Evolutionary conservation across 2,888 invertebrate genomes (phyloP).

Genomic region (Andrena chrysosceles): DNA sequence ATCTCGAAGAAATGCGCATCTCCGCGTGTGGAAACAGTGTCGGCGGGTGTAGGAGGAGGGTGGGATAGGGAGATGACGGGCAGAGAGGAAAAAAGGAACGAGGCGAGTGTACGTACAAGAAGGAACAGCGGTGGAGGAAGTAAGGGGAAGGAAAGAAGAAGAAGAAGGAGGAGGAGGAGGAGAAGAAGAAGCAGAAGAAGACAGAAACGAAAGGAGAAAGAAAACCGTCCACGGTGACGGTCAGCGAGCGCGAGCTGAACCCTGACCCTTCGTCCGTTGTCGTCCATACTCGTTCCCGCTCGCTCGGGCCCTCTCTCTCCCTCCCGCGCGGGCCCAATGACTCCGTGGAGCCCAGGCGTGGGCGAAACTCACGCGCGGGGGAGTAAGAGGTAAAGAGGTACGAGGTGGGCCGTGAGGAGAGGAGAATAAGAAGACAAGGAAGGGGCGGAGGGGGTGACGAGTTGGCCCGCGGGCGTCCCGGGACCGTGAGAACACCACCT

Average conservation of each 20-base stretch:
- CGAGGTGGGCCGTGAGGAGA: slow-evolving; percentile 61
- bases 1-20: slow-evolving; percentile 12
- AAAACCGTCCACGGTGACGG: slow-evolving; percentile 84
- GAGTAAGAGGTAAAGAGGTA: slow-evolving; percentile 53
- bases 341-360: slow-evolving; percentile 77
- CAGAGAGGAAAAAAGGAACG: neutral
- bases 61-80: slow-evolving; percentile 5
- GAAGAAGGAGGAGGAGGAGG: slow-evolving; percentile 24
- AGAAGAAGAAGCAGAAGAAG: slow-evolving; percentile 24
- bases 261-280: slow-evolving; percentile 78
- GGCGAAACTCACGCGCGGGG: slow-evolving; percentile 79
- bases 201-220: slow-evolving; percentile 68
- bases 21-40: slow-evolving; percentile 14
- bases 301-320: slow-evolving; percentile 62
- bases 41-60: neutral
- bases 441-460: slow-evolving; percentile 76
- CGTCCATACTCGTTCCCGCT: slow-evolving; percentile 64
- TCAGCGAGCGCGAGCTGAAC: slow-evolving; percentile 85
- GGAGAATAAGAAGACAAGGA: slow-evolving; percentile 67
- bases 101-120: no score
- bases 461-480: slow-evolving; percentile 85
- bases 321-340: slow-evolving; percentile 63
- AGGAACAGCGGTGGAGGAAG: neutral
- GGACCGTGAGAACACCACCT: slow-evolving; percentile 85
- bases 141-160: slow-evolving; percentile 38